phyloP scores from a whole-genome alignment of 1,140 invertebrate genomes.

The Kradibia gibbosae region DNA sequence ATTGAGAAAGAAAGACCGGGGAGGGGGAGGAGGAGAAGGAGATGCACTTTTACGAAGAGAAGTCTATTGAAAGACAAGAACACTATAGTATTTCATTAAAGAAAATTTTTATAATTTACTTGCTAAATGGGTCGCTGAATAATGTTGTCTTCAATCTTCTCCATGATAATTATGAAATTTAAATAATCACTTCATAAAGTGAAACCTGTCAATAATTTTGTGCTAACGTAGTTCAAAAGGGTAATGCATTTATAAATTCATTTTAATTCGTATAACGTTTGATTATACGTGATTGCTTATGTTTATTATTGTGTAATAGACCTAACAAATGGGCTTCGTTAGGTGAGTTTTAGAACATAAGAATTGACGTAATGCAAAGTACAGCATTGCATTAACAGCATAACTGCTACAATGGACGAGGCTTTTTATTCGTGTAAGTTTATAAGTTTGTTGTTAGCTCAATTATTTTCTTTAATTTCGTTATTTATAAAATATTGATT shows the following conservation, averaged over 20 bases:
- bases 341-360: background rate
- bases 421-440: slow-evolving; percentile 4
- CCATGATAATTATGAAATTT: background rate
- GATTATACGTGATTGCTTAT: background rate
- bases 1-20: background rate
- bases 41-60: background rate
- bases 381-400: background rate
- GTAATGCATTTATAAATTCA: background rate
- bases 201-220: background rate
- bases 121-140: slow-evolving; percentile 5
- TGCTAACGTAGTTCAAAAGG: background rate
- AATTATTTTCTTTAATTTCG: slow-evolving; percentile 13
- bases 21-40: background rate
- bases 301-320: background rate
- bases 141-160: background rate
- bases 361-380: background rate
- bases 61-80: background rate
- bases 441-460: slow-evolving; percentile 7
- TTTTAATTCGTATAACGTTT: background rate
- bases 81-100: slow-evolving; percentile 11
- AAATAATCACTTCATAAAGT: background rate
- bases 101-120: slow-evolving; percentile 5
- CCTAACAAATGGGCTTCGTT: background rate
- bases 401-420: background rate
- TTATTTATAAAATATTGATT: slow-evolving; percentile 1